phyloP scores from a whole-genome alignment of 2,888 invertebrate species.

The Caenorhabditis sp. region DNA sequence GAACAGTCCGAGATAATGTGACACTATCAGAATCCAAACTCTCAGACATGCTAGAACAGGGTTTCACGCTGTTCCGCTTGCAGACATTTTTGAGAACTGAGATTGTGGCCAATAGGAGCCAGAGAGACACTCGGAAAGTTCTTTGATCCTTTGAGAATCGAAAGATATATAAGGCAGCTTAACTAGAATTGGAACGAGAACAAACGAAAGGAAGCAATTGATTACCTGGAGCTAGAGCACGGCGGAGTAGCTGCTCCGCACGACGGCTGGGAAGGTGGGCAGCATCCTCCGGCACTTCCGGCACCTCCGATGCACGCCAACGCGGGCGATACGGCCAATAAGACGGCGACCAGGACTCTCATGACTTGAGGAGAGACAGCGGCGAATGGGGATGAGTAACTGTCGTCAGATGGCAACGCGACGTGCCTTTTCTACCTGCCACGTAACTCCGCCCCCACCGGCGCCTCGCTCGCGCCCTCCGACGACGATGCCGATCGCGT shows the following conservation, averaged over 20 bases:
- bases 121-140: no score
- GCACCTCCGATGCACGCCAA: slow-evolving; percentile 62
- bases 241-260: slow-evolving; percentile 64
- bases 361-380: slow-evolving; percentile 12
- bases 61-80: no score
- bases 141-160: no score
- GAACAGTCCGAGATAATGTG: no score
- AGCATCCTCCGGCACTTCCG: slow-evolving; percentile 63
- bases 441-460: slow-evolving; percentile 31
- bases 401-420: slow-evolving; percentile 45
- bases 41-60: no score
- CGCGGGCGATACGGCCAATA: slow-evolving; percentile 51
- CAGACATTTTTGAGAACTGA: no score
- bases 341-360: slow-evolving; percentile 39
- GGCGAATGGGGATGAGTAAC: slow-evolving; percentile 15
- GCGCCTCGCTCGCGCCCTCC: slow-evolving; percentile 2
- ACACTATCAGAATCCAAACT: no score
- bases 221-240: slow-evolving; percentile 71
- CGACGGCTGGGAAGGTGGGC: slow-evolving; percentile 63
- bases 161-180: neutral
- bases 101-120: no score
- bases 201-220: neutral
- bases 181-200: neutral
- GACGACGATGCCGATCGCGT: slow-evolving; percentile 20
- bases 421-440: slow-evolving; percentile 56